Evolutionary conservation across 1,140 invertebrate species (phyloP), one percentile per base, ranked within the genome.

Genomic region (Papilio polytes): DNA sequence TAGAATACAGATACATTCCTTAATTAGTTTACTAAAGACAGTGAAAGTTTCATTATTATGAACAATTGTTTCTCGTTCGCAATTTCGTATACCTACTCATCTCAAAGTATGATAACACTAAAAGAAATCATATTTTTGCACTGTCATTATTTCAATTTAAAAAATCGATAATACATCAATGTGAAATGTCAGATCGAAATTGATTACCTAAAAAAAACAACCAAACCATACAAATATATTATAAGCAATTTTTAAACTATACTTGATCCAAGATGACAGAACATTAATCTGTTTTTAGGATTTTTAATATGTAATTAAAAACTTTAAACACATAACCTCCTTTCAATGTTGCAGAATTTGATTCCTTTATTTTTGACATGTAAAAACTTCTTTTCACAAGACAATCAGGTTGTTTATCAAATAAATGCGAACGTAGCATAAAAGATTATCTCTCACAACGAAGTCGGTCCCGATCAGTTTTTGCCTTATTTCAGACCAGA

Each of bases 401-500:
- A 78, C 77, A 78, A 44, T 63, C 53, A 41, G 44, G 74, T 76
- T 76, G 41, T 76, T 76, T 46, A 63, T 78, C 56, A 63, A 63
- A 78, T 41, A 44, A 63, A 66, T 66, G 20, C 44, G 77, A 66
- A 44, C 56, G 59, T 63, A 63, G 77, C 53, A 63, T 78, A 36
- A 78, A 78, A 74, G 70, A 63, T 72, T 78, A 80, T 80, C 79
- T 48, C 79, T 20, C 26, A 48, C 48, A 59, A 70, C 80, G 76
- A 72, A 66, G 74, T 76, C 76, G 26, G 46, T 18, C 73, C 22
- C 63, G 80, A 82, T 51, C 77, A 48, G 76, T 81, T 84, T 85
- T 85, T 83, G 79, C 82, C 82, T 85, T 86, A 84, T 87, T 86
- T 81, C 82, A 83, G 84, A 85, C 80, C 88, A 85, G 85, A 92